Evolutionary conservation across 1,140 invertebrate genomes (phyloP).

Genomic region (Orussus abietinus): DNA sequence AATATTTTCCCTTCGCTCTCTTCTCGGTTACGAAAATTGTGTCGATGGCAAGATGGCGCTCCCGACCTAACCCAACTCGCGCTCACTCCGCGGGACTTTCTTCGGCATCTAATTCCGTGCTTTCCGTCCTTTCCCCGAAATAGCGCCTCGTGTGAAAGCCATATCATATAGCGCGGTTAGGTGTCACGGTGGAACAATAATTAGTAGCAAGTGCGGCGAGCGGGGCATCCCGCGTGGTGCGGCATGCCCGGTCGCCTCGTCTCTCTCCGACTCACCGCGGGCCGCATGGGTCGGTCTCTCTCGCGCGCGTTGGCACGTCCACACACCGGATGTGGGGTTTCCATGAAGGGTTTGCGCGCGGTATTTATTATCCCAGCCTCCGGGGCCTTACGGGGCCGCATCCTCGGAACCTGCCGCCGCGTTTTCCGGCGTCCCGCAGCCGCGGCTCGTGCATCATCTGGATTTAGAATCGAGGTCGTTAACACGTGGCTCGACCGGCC

Average conservation of each 20-base stretch:
- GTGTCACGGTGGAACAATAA: conserved; percentile 12
- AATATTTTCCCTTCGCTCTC: neutral
- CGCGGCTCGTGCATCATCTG: conserved; percentile 20
- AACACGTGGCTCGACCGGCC: too few species aligned
- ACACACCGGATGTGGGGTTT: conserved; percentile 30
- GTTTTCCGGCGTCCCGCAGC: conserved; percentile 13
- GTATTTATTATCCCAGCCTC: conserved; percentile 32
- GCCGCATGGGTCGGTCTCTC: too few species aligned
- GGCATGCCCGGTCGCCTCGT: conserved; percentile 22
- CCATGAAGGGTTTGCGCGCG: conserved; percentile 23
- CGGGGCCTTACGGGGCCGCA: too few species aligned
- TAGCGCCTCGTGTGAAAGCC: conserved; percentile 8
- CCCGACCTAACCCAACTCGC: conserved; percentile 25
- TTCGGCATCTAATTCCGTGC: conserved; percentile 19
- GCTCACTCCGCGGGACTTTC: neutral
- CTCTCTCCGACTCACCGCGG: too few species aligned
- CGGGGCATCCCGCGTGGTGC: conserved; percentile 1
- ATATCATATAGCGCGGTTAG: neutral
- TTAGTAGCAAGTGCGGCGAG: conserved; percentile 14
- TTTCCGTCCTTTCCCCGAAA: conserved; percentile 14
- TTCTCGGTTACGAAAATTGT: neutral
- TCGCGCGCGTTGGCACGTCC: too few species aligned
- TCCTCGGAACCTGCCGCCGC: too few species aligned
- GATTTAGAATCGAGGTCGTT: too few species aligned
- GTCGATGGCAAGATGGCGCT: too few species aligned